Evolutionary conservation across 2,113 vertebrate species (phyloP).

Genomic region (Labeo catla): DNA sequence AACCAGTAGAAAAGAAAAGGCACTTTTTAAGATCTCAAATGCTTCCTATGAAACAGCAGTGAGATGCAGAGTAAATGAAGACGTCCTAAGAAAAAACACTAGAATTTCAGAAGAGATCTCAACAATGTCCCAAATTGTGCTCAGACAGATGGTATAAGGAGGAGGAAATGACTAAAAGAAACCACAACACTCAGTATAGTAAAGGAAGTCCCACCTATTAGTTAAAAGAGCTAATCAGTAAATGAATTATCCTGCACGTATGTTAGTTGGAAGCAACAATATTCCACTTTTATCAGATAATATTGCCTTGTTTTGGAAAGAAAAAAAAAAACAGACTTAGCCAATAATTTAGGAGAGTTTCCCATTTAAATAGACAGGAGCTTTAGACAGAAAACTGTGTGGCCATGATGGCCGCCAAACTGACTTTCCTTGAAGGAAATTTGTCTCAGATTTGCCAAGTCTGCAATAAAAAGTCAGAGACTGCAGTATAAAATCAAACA

Average conservation of each 20-base stretch:
- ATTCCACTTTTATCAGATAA: not conserved
- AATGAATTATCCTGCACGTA: not conserved
- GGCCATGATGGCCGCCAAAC: too few species aligned
- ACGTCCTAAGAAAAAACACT: not conserved
- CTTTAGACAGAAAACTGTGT: not conserved
- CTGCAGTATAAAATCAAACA: too few species aligned
- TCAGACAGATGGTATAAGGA: not conserved
- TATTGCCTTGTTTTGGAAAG: not conserved
- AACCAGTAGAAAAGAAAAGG: not conserved
- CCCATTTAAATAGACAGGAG: not conserved
- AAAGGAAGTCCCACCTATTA: not conserved
- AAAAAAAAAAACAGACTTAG: not conserved
- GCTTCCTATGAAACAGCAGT: not conserved
- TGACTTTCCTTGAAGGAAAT: too few species aligned
- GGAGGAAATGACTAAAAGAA: not conserved
- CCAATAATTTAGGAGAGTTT: not conserved
- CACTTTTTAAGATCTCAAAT: not conserved
- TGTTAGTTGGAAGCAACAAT: not conserved
- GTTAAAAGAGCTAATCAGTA: not conserved
- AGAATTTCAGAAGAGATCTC: not conserved
- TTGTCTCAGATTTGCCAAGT: too few species aligned
- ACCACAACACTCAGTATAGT: not conserved
- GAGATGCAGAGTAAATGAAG: not conserved
- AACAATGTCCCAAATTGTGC: not conserved
- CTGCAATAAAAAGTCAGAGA: too few species aligned